Percentiles rank a stretch among this genome's conserved stretches.
These are phyloP conservation scores for Cathartes aura DNA, from an alignment of 2,113 vertebrate species.

Conservation along the genomic window DNA sequence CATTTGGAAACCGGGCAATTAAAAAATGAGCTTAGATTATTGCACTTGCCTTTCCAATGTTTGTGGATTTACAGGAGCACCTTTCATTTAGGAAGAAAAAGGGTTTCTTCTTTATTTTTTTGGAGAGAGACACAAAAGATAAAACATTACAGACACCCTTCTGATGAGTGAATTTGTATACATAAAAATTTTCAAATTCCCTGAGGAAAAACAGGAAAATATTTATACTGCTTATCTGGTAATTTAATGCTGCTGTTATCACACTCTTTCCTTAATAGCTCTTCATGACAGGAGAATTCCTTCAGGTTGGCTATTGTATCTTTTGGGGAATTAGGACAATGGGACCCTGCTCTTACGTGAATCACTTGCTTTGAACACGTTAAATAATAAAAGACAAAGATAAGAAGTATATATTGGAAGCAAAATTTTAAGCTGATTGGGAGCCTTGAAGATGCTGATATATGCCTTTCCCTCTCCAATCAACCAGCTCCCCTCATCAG, in stretches of 20 bases:
- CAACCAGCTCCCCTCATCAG: background rate
- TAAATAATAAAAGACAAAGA: background rate
- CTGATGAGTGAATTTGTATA: background rate
- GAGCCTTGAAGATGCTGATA: background rate
- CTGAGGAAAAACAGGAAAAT: background rate
- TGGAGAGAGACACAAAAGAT: background rate
- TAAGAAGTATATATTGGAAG: background rate
- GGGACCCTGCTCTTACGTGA: fast-evolving
- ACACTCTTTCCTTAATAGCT: background rate
- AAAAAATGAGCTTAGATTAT: background rate
- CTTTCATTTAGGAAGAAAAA: background rate
- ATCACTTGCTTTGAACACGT: background rate
- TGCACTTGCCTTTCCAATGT: background rate
- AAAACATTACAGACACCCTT: background rate
- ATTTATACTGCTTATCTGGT: background rate
- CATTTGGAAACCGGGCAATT: background rate
- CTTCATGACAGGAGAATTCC: background rate
- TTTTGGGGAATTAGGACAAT: background rate
- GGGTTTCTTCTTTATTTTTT: background rate
- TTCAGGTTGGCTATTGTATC: background rate
- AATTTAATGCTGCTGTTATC: background rate
- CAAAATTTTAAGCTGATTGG: background rate
- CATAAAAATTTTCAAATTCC: background rate
- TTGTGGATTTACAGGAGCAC: background rate
- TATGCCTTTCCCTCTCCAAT: background rate